Evolutionary conservation across 2,797 vertebrate species (phyloP), one percentile per base, ranked within the genome.

Genomic region (Tapirus indicus): DNA sequence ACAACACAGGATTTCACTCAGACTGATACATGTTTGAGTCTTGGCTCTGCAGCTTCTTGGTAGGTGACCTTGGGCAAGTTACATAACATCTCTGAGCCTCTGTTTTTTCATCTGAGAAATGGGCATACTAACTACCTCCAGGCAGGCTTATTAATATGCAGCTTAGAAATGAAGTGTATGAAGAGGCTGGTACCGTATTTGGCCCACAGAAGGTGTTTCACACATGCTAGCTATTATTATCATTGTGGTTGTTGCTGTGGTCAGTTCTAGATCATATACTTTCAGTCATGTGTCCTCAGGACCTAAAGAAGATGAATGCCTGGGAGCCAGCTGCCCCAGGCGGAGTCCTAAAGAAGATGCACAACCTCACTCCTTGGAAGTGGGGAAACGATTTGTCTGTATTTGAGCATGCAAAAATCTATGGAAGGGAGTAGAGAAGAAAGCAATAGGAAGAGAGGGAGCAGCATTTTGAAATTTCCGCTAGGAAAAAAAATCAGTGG

Each of bases 31-130:
- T 1, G 7, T 72, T 38, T 32, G 52, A 77, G 86, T 88, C 20
- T 41, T 78, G 62, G 35, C 54, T n/a, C 68, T 6, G 25, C 68
- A 66, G 7, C 54, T 85, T 20, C 11, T 10, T 44, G 7, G 25
- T 44, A 38, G 58, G 6, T 66, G 83, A 77, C 11, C 6, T 10
- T 47, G 47, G 5, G 27, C 49, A 62, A 25, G 32, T 69, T 62
- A 64, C 23, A 17, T 7, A 62, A 21, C 14, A 8, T 64, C 62
- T 35, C 52, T 20, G 60, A 58, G 66, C 27, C 62, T 94, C 93
- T 77, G 25, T 93, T 82, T 69, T 47, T 56, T 88, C 6, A 35
- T 78, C 52, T 71, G 88, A 87, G 91, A 96, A 97, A 75, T 29
- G n/a, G 54, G 35, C 69, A 27, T 88, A 25, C 2, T 41, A 68